A percentile compares a stretch with the other conserved stretches of the same genome.
phyloP scores from a whole-genome alignment of 1,140 invertebrate genomes.

The Heliconius nattereri region DNA sequence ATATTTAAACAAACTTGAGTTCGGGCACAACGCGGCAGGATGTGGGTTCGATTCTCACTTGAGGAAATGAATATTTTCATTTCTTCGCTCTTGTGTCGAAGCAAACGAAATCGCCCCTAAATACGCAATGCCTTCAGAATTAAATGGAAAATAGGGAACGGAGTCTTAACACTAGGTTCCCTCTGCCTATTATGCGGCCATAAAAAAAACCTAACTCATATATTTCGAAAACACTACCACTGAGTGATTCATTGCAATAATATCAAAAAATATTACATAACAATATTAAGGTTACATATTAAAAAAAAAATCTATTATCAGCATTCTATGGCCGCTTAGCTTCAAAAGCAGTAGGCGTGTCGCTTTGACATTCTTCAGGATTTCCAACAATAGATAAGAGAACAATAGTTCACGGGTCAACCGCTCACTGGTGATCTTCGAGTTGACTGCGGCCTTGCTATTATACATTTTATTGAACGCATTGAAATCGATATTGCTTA shows the following conservation, averaged over 20 bases:
- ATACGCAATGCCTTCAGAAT: too few species aligned
- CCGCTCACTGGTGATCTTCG: constrained; percentile 63
- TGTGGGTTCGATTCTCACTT: too few species aligned
- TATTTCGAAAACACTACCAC: not conserved
- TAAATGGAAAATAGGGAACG: too few species aligned
- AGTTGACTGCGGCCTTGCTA: constrained; percentile 65
- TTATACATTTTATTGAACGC: constrained; percentile 64
- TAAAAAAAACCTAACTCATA: not conserved
- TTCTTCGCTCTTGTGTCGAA: too few species aligned
- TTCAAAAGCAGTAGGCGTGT: constrained; percentile 58
- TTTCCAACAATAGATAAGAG: constrained; percentile 70
- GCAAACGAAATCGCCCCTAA: too few species aligned
- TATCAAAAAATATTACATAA: constrained; percentile 17
- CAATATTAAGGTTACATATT: constrained; percentile 35
- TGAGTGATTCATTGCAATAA: not conserved
- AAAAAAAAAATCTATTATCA: constrained; percentile 43
- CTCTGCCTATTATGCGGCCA: too few species aligned
- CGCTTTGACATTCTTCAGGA: constrained; percentile 70
- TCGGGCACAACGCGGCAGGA: too few species aligned
- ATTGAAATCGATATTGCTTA: constrained; percentile 19
- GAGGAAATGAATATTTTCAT: too few species aligned
- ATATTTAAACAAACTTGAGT: too few species aligned
- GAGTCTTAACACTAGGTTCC: too few species aligned
- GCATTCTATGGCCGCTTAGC: constrained; percentile 47
- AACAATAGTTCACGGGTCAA: constrained; percentile 74